Evolutionary conservation across 2,888 invertebrate species (phyloP).

Genomic region (Synanthedon tipuliformis): DNA sequence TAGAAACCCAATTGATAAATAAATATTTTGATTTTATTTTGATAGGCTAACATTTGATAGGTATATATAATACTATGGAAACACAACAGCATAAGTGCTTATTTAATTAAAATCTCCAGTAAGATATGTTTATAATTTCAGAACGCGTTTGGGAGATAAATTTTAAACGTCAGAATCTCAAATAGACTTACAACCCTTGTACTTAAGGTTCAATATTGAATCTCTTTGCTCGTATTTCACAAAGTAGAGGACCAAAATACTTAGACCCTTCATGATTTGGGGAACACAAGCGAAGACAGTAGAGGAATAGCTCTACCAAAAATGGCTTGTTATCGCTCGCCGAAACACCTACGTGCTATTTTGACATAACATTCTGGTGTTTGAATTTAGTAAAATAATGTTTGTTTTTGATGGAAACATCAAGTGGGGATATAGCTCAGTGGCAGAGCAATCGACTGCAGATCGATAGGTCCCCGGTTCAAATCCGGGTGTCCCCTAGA

Average conservation of each 20-base stretch:
- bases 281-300: neutral
- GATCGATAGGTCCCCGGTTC: conserved; percentile 64
- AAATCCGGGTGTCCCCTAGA: conserved; percentile 12
- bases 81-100: too few species aligned
- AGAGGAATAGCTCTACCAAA: neutral
- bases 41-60: too few species aligned
- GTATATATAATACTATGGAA: too few species aligned
- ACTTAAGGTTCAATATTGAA: too few species aligned
- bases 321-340: neutral
- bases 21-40: too few species aligned
- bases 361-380: neutral
- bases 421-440: conserved; percentile 52
- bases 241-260: neutral
- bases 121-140: too few species aligned
- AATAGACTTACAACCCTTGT: too few species aligned
- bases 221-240: too few species aligned
- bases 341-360: neutral
- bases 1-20: too few species aligned
- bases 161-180: too few species aligned
- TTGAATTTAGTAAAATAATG: neutral
- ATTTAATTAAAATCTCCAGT: too few species aligned
- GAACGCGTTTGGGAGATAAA: too few species aligned
- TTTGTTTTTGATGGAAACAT: neutral
- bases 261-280: neutral
- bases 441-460: conserved; percentile 69